A percentile compares a stretch with the other conserved stretches of the same genome.
Conservation (phyloP, 1,140 invertebrate genomes). For the Drosophila micromelanica region DNA sequence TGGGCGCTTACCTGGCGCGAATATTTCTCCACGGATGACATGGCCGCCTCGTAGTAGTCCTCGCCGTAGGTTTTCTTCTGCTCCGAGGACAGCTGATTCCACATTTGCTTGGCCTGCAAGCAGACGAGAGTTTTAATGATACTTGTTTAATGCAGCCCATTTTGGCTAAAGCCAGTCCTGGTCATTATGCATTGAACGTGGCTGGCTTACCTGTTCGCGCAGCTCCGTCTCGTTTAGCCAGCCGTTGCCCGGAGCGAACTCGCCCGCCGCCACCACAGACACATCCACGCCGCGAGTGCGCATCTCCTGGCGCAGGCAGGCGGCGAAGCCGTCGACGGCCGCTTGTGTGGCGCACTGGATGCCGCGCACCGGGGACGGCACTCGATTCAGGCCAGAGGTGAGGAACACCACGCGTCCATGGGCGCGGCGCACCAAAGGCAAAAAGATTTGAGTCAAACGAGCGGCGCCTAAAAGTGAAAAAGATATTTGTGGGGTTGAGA, state of each 20-base stretch:
- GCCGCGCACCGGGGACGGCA: constrained; percentile 90
- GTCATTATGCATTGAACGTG: constrained; percentile 17
- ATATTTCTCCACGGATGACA: constrained; percentile 90
- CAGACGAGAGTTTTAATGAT: constrained; percentile 63
- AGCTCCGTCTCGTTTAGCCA: constrained; percentile 90
- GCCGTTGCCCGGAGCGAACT: constrained; percentile 90
- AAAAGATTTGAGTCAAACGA: constrained; percentile 91
- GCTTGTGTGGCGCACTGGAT: constrained; percentile 92
- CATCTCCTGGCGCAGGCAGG: constrained; percentile 92
- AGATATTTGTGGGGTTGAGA: background rate
- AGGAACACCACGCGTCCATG: constrained; percentile 89
- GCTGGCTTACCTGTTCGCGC: constrained; percentile 87
- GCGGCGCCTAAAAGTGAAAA: constrained; percentile 85
- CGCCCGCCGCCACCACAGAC: constrained; percentile 92
- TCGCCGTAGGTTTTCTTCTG: constrained; percentile 91
- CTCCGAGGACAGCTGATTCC: constrained; percentile 90
- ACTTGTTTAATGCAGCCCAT: constrained; percentile 38
- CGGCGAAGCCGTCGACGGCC: constrained; percentile 91
- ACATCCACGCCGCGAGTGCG: constrained; percentile 90
- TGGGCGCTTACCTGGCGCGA: constrained; percentile 85
- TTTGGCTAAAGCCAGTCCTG: too few species aligned
- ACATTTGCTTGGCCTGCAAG: constrained; percentile 90
- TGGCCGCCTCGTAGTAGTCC: constrained; percentile 91
- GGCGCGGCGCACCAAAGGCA: constrained; percentile 91
- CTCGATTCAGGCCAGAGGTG: constrained; percentile 89